phyloP scores from a whole-genome alignment of 2,113 vertebrate genomes.

The Sapajus apella region DNA sequence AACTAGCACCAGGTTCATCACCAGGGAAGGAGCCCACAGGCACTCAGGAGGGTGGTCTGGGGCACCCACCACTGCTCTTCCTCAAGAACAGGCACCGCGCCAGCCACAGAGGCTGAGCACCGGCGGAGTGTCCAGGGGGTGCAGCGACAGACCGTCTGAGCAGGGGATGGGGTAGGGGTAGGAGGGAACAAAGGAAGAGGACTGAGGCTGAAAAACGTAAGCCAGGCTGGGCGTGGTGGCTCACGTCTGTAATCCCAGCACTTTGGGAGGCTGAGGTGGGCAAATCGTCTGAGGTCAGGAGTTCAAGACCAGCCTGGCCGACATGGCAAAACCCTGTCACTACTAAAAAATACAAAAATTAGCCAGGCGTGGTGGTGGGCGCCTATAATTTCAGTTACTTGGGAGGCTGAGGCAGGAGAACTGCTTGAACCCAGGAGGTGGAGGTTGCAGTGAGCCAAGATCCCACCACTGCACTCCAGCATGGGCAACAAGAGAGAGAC shows the following conservation, averaged over 20 bases:
- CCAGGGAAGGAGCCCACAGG: fast-evolving
- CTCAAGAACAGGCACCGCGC: fast-evolving
- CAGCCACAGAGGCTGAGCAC: not conserved
- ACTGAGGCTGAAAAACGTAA: not conserved
- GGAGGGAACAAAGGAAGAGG: not conserved
- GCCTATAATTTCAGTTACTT: not conserved
- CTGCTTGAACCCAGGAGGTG: not conserved
- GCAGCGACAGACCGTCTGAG: not conserved
- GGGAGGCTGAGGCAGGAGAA: not conserved
- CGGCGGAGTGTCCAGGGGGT: not conserved
- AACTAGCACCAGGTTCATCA: not conserved
- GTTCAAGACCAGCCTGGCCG: no score
- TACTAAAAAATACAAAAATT: not conserved
- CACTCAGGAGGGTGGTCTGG: no score
- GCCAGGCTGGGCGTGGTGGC: no score
- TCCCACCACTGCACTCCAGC: not conserved
- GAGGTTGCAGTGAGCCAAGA: not conserved
- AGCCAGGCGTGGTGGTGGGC: no score
- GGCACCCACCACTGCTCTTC: not conserved
- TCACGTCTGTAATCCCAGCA: no score
- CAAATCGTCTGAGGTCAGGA: no score
- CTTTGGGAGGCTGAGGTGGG: no score
- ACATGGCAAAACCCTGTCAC: no score
- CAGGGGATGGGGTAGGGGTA: not conserved
- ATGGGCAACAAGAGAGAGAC: not conserved